Conservation (phyloP, 2,113 vertebrate species). For the Terrapene triunguis region DNA sequence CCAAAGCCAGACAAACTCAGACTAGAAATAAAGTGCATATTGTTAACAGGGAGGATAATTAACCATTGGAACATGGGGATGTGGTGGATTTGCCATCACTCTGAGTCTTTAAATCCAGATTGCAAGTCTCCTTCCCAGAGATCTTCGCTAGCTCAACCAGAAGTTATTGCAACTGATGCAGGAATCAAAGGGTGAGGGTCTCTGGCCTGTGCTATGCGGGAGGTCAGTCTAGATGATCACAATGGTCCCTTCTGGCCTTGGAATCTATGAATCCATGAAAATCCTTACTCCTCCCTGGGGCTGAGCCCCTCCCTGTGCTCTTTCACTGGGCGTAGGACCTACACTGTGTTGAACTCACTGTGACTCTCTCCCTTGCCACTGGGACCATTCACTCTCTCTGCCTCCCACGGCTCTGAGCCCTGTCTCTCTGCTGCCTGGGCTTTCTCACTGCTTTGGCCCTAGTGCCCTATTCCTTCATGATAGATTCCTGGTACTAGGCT, state of each 20-base stretch:
- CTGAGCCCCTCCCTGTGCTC: too few relatives aligned
- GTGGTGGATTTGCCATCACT: not conserved
- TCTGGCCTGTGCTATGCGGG: not conserved
- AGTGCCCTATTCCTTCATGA: not conserved
- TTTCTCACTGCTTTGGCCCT: not conserved
- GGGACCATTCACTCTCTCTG: not conserved
- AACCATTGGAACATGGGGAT: not conserved
- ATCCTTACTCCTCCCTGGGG: not conserved
- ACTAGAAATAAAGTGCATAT: not conserved
- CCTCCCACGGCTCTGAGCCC: not conserved
- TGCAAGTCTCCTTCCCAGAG: not conserved
- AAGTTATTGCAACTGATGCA: not conserved
- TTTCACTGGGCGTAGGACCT: not conserved
- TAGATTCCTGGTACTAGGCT: not conserved
- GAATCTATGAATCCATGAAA: not conserved
- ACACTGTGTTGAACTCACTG: not conserved
- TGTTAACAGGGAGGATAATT: not conserved
- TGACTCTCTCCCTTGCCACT: not conserved
- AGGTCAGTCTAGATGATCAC: not conserved
- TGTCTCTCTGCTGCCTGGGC: not conserved
- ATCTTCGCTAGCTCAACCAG: not conserved
- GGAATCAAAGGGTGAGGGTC: not conserved
- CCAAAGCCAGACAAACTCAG: not conserved
- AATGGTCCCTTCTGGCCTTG: not conserved
- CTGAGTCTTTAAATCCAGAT: not conserved